Conservation (phyloP, 2,797 vertebrate species). For the Heliangelus exortis region DNA sequence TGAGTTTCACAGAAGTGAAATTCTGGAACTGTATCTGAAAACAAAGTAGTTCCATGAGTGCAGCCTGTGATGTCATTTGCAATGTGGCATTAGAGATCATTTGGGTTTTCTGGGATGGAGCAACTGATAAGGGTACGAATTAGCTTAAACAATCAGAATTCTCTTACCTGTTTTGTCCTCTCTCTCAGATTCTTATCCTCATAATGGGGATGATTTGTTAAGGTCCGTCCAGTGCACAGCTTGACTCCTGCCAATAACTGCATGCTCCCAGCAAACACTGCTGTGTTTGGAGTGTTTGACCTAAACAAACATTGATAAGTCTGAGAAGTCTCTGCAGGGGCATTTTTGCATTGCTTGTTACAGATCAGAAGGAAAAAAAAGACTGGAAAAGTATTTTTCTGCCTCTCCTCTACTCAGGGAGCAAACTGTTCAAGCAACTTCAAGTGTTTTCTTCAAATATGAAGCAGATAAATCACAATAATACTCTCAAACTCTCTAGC, state of each 20-base stretch:
- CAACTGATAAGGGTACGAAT: neutral
- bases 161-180: constrained; percentile 90
- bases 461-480: neutral
- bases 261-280: constrained; percentile 98
- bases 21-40: neutral
- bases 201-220: constrained; percentile 98
- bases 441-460: neutral
- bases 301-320: constrained; percentile 73
- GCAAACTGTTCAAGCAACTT: neutral
- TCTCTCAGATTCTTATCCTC: constrained; percentile 93
- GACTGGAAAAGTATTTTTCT: constrained; percentile 22
- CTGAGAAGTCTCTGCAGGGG: neutral
- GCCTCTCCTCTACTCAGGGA: neutral
- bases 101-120: neutral
- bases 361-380: constrained; percentile 52
- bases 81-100: neutral
- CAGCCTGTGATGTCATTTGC: rapidly evolving
- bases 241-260: constrained; percentile 97
- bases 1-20: neutral
- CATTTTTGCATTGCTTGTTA: neutral
- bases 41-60: neutral
- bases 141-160: neutral
- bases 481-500: constrained; percentile 25
- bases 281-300: constrained; percentile 87
- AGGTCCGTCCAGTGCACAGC: constrained; percentile 92